A percentile compares a stretch with the other conserved stretches of the same genome.
These are phyloP conservation scores for Rallus limicola DNA, from an alignment of 2,113 vertebrate genomes.

Conservation along the genomic window DNA sequence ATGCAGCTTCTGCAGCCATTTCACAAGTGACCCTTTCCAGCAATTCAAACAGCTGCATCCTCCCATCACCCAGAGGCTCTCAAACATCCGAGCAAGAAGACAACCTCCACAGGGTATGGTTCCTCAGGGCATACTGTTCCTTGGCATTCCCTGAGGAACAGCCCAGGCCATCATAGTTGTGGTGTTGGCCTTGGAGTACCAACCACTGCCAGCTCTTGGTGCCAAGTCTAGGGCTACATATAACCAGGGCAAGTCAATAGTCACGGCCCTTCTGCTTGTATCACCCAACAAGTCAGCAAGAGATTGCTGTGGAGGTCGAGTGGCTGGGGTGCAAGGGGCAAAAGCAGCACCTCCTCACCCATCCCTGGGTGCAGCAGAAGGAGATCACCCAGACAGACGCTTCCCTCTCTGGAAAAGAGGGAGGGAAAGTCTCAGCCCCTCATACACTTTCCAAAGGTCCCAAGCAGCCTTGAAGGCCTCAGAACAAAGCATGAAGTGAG, in stretches of 20 bases:
- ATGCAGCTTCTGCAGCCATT: not conserved
- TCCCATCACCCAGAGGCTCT: not conserved
- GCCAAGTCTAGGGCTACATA: not conserved
- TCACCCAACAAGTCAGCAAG: not conserved
- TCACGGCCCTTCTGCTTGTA: not conserved
- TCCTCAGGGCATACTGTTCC: too few relatives aligned
- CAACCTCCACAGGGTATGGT: not conserved
- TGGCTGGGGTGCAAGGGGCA: not conserved
- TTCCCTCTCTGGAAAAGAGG: not conserved
- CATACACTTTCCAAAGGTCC: not conserved
- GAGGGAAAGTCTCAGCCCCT: not conserved
- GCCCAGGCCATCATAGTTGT: not conserved
- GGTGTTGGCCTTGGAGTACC: not conserved
- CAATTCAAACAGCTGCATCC: not conserved
- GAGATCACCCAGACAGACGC: not conserved
- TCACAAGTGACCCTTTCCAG: not conserved
- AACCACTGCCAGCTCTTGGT: not conserved
- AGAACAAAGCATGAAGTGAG: not conserved
- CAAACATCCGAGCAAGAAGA: not conserved
- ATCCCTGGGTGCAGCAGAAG: not conserved
- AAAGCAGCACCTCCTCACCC: not conserved
- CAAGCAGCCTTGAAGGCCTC: not conserved
- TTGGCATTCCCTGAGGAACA: not conserved
- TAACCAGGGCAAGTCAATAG: not conserved
- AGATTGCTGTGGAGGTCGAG: fast-evolving